These are phyloP conservation scores for Sturmia bella DNA, from an alignment of 2,888 invertebrate species.

Conservation along the genomic window DNA sequence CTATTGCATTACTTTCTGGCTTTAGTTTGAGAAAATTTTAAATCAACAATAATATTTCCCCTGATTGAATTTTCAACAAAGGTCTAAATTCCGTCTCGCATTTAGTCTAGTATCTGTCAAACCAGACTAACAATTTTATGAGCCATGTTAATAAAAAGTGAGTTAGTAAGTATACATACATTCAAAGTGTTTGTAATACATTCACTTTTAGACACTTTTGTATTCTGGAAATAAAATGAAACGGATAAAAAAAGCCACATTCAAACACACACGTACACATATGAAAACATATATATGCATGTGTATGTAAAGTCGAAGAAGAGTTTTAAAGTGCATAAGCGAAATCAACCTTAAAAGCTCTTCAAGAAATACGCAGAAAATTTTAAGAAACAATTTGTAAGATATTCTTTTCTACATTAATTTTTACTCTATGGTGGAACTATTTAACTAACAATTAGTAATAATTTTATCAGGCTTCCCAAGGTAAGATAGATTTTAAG, in stretches of 20 bases:
- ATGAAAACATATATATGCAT: neutral
- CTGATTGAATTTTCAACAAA: too few relatives aligned
- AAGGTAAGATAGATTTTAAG: too few relatives aligned
- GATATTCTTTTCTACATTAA: too few relatives aligned
- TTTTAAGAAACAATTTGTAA: too few relatives aligned
- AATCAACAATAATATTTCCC: too few relatives aligned
- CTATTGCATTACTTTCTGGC: too few relatives aligned
- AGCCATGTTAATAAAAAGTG: neutral
- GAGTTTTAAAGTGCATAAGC: conserved; percentile 39
- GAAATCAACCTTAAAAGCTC: neutral
- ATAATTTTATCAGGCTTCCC: too few relatives aligned
- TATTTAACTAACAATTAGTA: too few relatives aligned
- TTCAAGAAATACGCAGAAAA: neutral
- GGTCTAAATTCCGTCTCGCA: too few relatives aligned
- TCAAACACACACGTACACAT: neutral
- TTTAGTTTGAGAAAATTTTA: too few relatives aligned
- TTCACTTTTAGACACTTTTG: conserved; percentile 74
- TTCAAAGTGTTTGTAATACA: conserved; percentile 69
- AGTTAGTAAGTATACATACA: conserved; percentile 9
- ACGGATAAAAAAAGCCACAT: conserved; percentile 18
- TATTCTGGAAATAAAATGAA: conserved; percentile 59
- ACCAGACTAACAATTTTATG: neutral
- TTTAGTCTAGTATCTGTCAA: too few relatives aligned
- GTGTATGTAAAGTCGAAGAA: conserved; percentile 36
- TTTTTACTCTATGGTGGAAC: too few relatives aligned